A percentile compares a stretch with the other conserved stretches of the same genome.
These are phyloP conservation scores for Pegea sp. DNA, from an alignment of 23 tunicate genomes.

Conservation along the genomic window DNA sequence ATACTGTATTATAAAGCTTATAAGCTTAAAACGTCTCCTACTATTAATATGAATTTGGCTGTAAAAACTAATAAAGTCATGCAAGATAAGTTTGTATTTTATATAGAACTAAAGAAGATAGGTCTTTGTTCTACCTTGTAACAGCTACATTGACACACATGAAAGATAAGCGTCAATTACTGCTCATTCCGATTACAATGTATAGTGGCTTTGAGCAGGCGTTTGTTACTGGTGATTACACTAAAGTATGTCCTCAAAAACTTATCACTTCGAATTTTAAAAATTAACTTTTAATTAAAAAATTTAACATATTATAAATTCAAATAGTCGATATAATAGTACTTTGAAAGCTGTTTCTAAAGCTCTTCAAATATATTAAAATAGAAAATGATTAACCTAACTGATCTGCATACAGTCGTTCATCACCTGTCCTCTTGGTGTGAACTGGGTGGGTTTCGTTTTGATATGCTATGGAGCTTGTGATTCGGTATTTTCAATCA, in stretches of 20 bases:
- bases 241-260: slow-evolving; percentile 50
- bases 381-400: no score
- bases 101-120: slow-evolving; percentile 21
- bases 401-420: slow-evolving; percentile 76
- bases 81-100: background rate
- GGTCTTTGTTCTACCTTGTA: slow-evolving; percentile 23
- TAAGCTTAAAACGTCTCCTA: no score
- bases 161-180: slow-evolving; percentile 43
- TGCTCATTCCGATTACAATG: slow-evolving; percentile 73
- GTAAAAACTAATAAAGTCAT: no score
- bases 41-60: no score
- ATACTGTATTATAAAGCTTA: no score
- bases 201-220: slow-evolving; percentile 96
- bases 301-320: no score
- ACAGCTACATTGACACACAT: slow-evolving; percentile 63
- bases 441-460: slow-evolving; percentile 93
- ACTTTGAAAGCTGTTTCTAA: background rate
- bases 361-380: background rate
- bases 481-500: slow-evolving; percentile 53
- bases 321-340: no score
- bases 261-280: no score
- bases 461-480: slow-evolving; percentile 68
- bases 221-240: slow-evolving; percentile 58
- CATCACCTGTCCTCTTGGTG: slow-evolving; percentile 66
- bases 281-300: no score